Percentiles rank a stretch among this genome's conserved stretches.
Conservation (phyloP, 2,113 vertebrate species). For the Dasyornis broadbenti region DNA sequence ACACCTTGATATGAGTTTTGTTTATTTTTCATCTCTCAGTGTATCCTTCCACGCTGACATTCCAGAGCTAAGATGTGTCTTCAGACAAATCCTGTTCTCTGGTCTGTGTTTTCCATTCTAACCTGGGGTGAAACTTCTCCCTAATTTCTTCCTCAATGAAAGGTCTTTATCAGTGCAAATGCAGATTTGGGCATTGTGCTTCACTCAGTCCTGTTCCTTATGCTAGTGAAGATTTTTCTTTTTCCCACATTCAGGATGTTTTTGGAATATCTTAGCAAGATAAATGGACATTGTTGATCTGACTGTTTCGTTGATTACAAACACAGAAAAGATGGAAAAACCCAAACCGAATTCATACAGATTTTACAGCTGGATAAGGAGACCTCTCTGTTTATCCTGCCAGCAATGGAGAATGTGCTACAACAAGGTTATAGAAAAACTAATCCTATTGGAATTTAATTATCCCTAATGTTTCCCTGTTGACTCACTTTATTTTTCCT, state of each 20-base stretch:
- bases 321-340: background rate
- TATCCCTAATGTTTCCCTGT: background rate
- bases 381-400: background rate
- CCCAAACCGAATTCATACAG: background rate
- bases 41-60: background rate
- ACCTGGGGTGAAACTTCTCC: background rate
- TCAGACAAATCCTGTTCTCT: background rate
- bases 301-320: background rate
- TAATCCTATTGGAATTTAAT: conserved; percentile 1
- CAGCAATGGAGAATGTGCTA: background rate
- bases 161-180: background rate
- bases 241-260: background rate
- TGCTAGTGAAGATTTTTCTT: background rate
- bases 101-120: background rate
- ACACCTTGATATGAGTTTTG: background rate
- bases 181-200: background rate
- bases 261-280: background rate
- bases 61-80: background rate
- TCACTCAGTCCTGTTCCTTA: background rate
- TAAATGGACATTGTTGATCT: background rate
- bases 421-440: background rate
- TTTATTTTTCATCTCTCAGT: background rate
- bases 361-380: background rate
- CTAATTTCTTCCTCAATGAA: background rate
- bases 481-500: background rate